Percentiles rank a stretch among this genome's conserved stretches.
These are phyloP conservation scores for Odontophorus gujanensis DNA, from an alignment of 2,113 vertebrate species.

Conservation along the genomic window DNA sequence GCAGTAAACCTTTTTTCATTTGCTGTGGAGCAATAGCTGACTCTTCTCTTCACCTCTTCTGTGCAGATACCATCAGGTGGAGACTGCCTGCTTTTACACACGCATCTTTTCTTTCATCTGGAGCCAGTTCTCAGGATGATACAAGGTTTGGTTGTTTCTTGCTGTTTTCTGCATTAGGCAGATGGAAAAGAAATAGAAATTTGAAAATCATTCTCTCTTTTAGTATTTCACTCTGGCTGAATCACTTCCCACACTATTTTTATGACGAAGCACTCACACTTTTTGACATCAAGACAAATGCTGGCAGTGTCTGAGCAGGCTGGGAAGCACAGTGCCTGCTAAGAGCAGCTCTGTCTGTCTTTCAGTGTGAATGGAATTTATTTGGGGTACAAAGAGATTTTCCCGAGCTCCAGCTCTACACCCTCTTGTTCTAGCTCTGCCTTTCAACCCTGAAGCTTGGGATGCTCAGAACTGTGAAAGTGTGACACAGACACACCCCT, in stretches of 20 bases:
- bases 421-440: neutral
- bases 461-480: neutral
- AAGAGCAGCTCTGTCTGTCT: neutral
- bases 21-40: neutral
- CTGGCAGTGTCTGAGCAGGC: neutral
- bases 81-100: neutral
- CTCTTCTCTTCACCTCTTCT: neutral
- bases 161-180: neutral
- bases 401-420: neutral
- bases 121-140: neutral
- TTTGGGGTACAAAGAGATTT: neutral
- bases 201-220: neutral
- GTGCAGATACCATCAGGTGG: neutral
- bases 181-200: neutral
- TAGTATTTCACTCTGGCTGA: neutral
- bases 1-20: neutral
- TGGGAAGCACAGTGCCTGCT: neutral
- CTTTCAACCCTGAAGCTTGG: neutral
- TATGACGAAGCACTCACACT: neutral
- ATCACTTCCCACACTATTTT: neutral
- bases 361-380: neutral
- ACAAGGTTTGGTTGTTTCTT: neutral
- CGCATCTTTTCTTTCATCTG: neutral
- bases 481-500: neutral
- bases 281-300: conserved; percentile 1